Evolutionary conservation across 2,113 vertebrate genomes (phyloP), one percentile per base, ranked within the genome.

Genomic region (Nothocercus julius): DNA sequence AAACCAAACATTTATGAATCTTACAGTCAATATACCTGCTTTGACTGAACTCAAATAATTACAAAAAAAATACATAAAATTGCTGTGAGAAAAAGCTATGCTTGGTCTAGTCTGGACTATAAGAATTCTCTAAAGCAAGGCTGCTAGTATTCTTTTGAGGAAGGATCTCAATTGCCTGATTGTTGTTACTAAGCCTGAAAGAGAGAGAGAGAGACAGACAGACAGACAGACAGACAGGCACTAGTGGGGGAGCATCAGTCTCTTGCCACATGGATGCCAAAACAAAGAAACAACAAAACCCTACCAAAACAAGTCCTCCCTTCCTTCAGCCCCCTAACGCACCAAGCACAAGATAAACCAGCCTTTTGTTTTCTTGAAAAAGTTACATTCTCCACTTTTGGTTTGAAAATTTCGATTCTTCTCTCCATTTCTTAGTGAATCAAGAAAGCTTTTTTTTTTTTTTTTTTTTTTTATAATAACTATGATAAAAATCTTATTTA

Each of bases 271-370:
- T 21, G 40, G 7, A 40, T 2, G 54, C 61, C 18, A 72, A 90
- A 92, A 44, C 7, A 54, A 61, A 62, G 4, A 30, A 11, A 70
- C 24, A 14, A 27, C 24, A 58, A 44, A 30, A 56, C 54, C 8
- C 40, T 53, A 75, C 22, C 20, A 22, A 69, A 69, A 4, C 7
- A 73, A 17, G 3, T 15, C 56, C 44, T 89, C 32, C 2, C 4
- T 16, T 45, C 15, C 30, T 49, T 5, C 11, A 8, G 30, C 0
- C 1, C 5, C 5, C 9, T 30, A 30, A 8, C 32, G 25, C 15
- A 54, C 36, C 17, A 78, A 49, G 24, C 36, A 49, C 24, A 73
- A 79, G 72, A 68, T 64, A 87, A 80, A 7, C 14, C 19, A 64
- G 45, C 1, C 3, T 63, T 77, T 58, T 36, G 20, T 81, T 81